phyloP scores from a whole-genome alignment of 2,888 invertebrate genomes.

The Clunio marinus region DNA sequence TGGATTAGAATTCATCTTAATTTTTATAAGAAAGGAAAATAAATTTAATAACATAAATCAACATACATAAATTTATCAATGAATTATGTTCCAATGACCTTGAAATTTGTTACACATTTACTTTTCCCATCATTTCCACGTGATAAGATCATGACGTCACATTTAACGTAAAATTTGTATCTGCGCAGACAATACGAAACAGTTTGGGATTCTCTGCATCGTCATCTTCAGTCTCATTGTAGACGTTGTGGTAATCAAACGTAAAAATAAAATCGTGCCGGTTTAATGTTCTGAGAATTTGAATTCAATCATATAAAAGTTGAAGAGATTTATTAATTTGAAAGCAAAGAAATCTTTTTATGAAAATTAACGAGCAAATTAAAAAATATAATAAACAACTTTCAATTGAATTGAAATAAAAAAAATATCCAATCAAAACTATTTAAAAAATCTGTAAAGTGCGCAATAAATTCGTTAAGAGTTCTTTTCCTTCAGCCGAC shows the following conservation, averaged over 20 bases:
- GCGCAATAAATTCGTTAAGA: no score
- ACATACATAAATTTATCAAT: not conserved
- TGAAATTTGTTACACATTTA: not conserved
- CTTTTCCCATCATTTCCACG: not conserved
- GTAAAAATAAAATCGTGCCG: not conserved
- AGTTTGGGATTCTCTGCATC: not conserved
- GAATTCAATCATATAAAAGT: no score
- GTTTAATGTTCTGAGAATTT: not conserved
- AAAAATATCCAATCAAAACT: no score
- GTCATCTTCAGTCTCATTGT: not conserved
- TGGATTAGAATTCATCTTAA: not conserved
- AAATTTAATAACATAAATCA: no score
- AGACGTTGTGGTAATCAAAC: not conserved
- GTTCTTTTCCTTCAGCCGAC: not conserved
- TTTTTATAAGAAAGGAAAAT: no score
- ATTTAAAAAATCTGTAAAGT: no score
- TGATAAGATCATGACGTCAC: constrained; percentile 33
- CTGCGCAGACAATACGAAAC: constrained; percentile 2
- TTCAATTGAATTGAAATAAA: no score
- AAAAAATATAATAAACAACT: no score
- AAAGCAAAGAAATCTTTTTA: no score
- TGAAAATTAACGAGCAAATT: no score
- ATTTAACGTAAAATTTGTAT: constrained; percentile 12
- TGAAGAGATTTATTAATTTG: no score
- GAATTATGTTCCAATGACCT: not conserved